A percentile compares a stretch with the other conserved stretches of the same genome.
These are phyloP conservation scores for Tiliacea aurago DNA, from an alignment of 2,888 invertebrate genomes.

Conservation along the genomic window DNA sequence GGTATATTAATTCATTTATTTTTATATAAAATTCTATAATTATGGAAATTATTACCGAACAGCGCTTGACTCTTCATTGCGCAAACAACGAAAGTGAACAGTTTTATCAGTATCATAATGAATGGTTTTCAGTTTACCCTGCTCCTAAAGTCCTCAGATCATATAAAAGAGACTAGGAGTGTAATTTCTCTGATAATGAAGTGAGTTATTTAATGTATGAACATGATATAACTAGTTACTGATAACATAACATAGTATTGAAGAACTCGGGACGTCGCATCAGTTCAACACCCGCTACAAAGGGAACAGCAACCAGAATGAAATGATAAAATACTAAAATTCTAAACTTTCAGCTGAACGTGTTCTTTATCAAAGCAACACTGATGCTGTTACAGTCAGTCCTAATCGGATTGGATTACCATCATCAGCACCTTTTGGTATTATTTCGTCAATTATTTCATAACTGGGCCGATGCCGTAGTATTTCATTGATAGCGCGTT, in stretches of 20 bases:
- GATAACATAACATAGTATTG: background rate
- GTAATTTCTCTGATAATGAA: background rate
- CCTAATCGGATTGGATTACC: conserved; percentile 53
- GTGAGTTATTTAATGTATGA: background rate
- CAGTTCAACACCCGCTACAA: too few relatives aligned
- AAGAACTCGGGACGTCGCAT: background rate
- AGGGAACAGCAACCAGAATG: background rate
- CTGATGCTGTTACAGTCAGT: background rate
- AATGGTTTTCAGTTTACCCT: background rate
- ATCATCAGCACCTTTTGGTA: conserved; percentile 54
- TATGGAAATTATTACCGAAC: conserved; percentile 59
- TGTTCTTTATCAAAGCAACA: background rate
- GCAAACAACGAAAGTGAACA: conserved; percentile 47
- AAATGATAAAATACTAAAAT: conserved; percentile 2
- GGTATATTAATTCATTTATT: conserved; percentile 66
- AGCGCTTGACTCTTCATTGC: conserved; percentile 66
- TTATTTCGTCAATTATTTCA: conserved; percentile 56
- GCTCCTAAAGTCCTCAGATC: background rate
- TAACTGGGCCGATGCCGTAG: conserved; percentile 72
- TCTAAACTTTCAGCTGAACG: conserved; percentile 2
- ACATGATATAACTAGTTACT: background rate
- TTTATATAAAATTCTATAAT: conserved; percentile 54
- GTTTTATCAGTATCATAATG: conserved; percentile 1
- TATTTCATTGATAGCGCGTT: conserved; percentile 70
- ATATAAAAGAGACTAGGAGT: background rate